Evolutionary conservation across 2,888 invertebrate species (phyloP), one percentile per base, ranked within the genome.

Genomic region (Trilocha varians): DNA sequence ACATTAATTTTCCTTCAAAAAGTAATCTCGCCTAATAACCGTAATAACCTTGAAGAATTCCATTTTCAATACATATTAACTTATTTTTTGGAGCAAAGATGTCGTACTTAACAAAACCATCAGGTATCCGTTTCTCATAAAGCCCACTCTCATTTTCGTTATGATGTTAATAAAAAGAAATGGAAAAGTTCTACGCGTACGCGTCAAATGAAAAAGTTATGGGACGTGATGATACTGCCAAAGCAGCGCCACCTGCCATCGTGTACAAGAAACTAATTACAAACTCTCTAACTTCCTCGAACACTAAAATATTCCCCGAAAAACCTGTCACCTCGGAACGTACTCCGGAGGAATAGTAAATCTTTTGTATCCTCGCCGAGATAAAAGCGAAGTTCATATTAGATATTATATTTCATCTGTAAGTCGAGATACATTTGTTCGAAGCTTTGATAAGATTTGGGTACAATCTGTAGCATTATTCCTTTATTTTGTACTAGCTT

Each of bases 181-280:
- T 82, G 79, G 76, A 70, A 82, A 85, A 84, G 83, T 82, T 79
- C 61, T 63, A 64, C 67, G 70, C 62, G 71, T 74, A 71, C 78
- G 77, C 80, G 78, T 84, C 84, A 83, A 83, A 84, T 82, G 84
- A 83, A 83, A 84, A 85, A 85, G 84, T 85, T 84, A 80, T 78
- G 69, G 75, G 59, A 77, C 84, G 84, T 85, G 84, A 84, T 76
- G 70, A 80, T 83, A 84, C 78, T 85, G 75, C 73, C 62, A 76
- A 80, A 69, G 65, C 71, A 65, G 62, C 57, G 67, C 70, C 82
- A 82, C 79, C 84, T 80, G 77, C 65, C 72, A 60, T 66, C 55
- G 56, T 59, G 53, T 65, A 65, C 66, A 65, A 63, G 60, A 71
- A 84, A 84, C 84, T 84, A 84, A 84, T 84, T 84, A 84, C 78